Percentiles rank a stretch among this genome's conserved stretches.
These are phyloP conservation scores for Atethmia centrago DNA, from an alignment of 2,888 invertebrate species.

Conservation along the genomic window DNA sequence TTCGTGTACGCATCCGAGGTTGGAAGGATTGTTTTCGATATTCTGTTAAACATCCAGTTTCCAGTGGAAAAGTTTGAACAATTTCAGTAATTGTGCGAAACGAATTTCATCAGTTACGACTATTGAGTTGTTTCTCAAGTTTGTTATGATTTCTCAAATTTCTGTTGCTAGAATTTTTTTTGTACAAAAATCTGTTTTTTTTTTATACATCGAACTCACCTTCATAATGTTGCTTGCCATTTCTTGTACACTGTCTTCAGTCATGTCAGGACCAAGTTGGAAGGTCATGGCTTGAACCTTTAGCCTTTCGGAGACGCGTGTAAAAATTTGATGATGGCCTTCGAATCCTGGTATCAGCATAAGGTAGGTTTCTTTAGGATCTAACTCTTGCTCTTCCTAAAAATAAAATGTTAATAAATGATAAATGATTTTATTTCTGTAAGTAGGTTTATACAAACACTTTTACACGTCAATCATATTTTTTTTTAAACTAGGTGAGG, in stretches of 20 bases:
- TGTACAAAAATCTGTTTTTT: background rate
- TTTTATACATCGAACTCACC: constrained; percentile 1
- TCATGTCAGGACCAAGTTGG: constrained; percentile 74
- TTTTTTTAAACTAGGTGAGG: no score
- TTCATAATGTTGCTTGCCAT: constrained; percentile 66
- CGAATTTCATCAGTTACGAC: constrained; percentile 10
- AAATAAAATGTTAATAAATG: constrained; percentile 24
- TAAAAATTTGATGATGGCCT: constrained; percentile 74
- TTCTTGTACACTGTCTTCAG: constrained; percentile 70
- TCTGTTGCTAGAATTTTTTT: background rate
- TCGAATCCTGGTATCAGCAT: constrained; percentile 80
- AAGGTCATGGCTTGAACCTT: constrained; percentile 73
- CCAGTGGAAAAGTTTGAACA: constrained; percentile 21
- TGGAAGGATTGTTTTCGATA: constrained; percentile 40
- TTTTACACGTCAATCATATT: no score
- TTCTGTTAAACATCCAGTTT: constrained; percentile 58
- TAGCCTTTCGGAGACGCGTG: constrained; percentile 65
- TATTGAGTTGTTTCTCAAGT: background rate
- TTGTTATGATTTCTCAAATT: background rate
- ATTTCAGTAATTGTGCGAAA: constrained; percentile 20
- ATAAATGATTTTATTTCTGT: no score
- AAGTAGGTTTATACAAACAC: no score
- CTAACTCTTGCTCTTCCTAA: constrained; percentile 69
- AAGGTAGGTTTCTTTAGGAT: constrained; percentile 68
- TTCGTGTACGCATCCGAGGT: constrained; percentile 29